Evolutionary conservation across 2,888 invertebrate species (phyloP).

Genomic region (Strigamia maritima): DNA sequence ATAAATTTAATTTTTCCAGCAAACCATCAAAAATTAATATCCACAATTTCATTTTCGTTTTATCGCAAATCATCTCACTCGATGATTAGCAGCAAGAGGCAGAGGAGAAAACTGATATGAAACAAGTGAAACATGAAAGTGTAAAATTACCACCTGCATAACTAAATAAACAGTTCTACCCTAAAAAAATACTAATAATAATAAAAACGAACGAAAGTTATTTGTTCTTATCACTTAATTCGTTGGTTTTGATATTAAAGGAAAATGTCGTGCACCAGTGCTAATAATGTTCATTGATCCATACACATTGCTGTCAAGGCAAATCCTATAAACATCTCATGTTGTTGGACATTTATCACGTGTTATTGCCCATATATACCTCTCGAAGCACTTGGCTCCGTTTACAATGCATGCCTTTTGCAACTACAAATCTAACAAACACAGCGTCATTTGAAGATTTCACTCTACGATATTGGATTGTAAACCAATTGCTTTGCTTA

Average conservation of each 20-base stretch:
- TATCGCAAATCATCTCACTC: neutral
- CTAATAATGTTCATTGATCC: conserved; percentile 22
- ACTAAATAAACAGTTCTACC: neutral
- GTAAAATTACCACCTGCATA: neutral
- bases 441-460: conserved; percentile 18
- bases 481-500: neutral
- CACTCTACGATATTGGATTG: conserved; percentile 2
- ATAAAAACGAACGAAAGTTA: neutral
- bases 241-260: neutral
- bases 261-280: conserved; percentile 6
- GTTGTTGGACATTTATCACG: conserved; percentile 24
- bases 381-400: conserved; percentile 11
- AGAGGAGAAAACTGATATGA: neutral
- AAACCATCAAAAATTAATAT: neutral
- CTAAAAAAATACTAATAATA: neutral
- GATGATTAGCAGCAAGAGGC: neutral
- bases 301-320: conserved; percentile 6
- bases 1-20: neutral
- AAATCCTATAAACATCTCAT: conserved; percentile 28
- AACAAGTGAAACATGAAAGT: neutral
- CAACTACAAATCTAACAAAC: conserved; percentile 9
- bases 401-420: conserved; percentile 9
- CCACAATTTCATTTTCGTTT: neutral
- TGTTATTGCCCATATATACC: conserved; percentile 24
- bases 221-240: conserved; percentile 9